Base-by-base conservation (phyloP, 2,797 vertebrate species). In the Gambusia yucatana region DNA sequence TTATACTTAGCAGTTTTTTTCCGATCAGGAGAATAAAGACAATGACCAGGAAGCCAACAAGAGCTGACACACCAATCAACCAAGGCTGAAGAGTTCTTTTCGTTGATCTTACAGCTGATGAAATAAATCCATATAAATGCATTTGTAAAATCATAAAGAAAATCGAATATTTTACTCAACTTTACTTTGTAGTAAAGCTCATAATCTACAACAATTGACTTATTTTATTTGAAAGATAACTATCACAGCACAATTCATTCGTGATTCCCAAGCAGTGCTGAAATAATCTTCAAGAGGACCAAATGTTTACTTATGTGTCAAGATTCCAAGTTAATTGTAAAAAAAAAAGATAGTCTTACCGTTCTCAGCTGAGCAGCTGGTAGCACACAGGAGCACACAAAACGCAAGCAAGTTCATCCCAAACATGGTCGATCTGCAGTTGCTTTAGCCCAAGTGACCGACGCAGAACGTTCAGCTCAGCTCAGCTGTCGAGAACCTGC, bases 41-140 rank as follows among this genome's bases (percentile, higher is more conserved):
- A 0, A 97, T 72, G 75, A 97, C 96, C 48, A 98, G 96, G 91
- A 98, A 98, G 5, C 92, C 93, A 0, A 96, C 93, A 0, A 97
- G 95, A 0, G 97, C 97, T 0, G 94, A 93, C 77, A 99, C 92
- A 63, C 95, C 96, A 6, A 96, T 2, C 72, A 98, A 84, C 96
- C 96, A 98, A 0, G 97, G 97, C 88, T 97, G 92, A 71, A 97
- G 79, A 8, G n/a, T 74, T 11, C 50, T 85, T 8, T 89, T n/a
- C 10, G 73, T n/a, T 0, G 70, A 44, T 4, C 67, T 73, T 52
- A 28, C 46, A 55, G 74, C 74, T 70, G 41, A 7, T n/a, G 41
- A 44, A 14, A 70, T 28, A 70, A 70, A 44, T 70, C n/a, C 43
- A 69, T 13, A 43, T 43, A 20, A n/a, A 43, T 25, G 6, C 11